Evolutionary conservation across 2,888 invertebrate genomes (phyloP), one percentile per base, ranked within the genome.

Genomic region (Hypena proboscidalis): DNA sequence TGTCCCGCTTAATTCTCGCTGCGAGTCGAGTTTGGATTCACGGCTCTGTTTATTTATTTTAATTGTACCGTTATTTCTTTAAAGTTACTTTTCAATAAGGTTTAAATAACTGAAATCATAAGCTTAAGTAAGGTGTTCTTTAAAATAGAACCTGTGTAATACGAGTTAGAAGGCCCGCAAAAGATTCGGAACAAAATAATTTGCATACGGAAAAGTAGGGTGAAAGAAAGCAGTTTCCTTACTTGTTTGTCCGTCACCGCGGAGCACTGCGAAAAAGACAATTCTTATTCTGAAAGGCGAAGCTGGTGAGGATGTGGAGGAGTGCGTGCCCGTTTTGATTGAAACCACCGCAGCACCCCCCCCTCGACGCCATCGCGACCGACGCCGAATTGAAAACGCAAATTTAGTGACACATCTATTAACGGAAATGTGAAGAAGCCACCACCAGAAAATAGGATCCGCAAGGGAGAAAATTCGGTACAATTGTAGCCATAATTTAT

Each of bases 271-370:
- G 88, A 86, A 90, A 89, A 90, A 90, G 88, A 90, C 90, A 87
- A 90, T 90, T 90, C 89, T 89, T 90, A 90, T 90, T 89, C 89
- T 84, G 86, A 89, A 89, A 88, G 85, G 84, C 85, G 78, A 70
- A 70, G 74, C 77, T 80, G 83, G 82, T 76, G 83, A 83, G 87
- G 90, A 88, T 87, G 84, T 87, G 88, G 77, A 77, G 77, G 85
- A 84, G 84, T 89, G 90, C 89, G 90, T 90, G 88, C 85, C 76
- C 72, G 79, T 82, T 88, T 84, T 89, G 90, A 90, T 90, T 89
- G 89, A 90, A 90, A 87, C 83, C 80, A 68, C 79, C 77, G 69
- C 58, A 54, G 56, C 61, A 55, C 56, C 66, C 61, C 57, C 56
- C 66, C 67, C 54, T 48, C 51, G 53, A 52, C 63, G 59, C 59